Percentiles rank a stretch among this genome's conserved stretches.
phyloP scores from a whole-genome alignment of 1,140 invertebrate species.

The Dendrolimus kikuchii region DNA sequence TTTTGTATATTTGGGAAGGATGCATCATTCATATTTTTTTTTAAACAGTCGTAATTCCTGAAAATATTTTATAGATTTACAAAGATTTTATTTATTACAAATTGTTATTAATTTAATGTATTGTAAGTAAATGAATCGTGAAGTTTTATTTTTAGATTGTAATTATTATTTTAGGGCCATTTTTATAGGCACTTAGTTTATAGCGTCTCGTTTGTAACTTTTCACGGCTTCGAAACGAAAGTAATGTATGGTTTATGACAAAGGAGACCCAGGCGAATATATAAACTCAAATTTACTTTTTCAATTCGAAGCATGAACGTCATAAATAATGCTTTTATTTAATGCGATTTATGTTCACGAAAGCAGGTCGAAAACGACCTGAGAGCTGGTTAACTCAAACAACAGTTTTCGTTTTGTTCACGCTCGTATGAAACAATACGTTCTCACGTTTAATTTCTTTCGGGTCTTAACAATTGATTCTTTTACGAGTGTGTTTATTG shows the following conservation, averaged over 20 bases:
- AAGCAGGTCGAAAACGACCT: constrained; percentile 64
- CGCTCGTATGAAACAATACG: constrained; percentile 66
- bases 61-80: too few species aligned
- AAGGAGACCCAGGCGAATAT: constrained; percentile 16
- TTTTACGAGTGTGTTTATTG: constrained; percentile 71
- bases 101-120: too few species aligned
- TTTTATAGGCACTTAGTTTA: background rate
- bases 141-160: background rate
- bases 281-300: constrained; percentile 33
- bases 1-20: background rate
- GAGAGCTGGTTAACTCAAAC: constrained; percentile 58
- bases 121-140: background rate
- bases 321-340: constrained; percentile 56
- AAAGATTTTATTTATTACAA: too few species aligned
- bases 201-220: constrained; percentile 8
- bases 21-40: background rate
- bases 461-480: constrained; percentile 59
- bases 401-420: constrained; percentile 57
- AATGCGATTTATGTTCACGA: constrained; percentile 56
- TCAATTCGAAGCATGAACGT: constrained; percentile 33
- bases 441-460: constrained; percentile 72
- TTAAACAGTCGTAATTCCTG: background rate
- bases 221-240: constrained; percentile 11
- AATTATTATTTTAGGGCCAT: background rate
- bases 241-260: constrained; percentile 14